Evolutionary conservation across 1,140 invertebrate species (phyloP).

Genomic region (Centruroides sculpturatus): DNA sequence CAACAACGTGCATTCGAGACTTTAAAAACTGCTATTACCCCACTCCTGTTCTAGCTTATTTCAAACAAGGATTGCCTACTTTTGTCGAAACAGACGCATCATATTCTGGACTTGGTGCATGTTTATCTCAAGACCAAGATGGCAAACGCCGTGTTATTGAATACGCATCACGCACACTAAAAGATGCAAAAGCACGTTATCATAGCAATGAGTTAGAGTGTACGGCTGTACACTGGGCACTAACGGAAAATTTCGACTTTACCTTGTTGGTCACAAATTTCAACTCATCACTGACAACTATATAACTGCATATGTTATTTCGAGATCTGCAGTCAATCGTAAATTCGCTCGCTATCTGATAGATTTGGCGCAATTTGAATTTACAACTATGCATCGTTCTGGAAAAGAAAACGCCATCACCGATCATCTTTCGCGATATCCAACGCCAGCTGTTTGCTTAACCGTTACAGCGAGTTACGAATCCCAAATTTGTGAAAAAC

Average conservation of each 20-base stretch:
- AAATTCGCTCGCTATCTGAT: not conserved
- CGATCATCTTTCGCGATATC: too few species aligned
- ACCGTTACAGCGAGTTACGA: too few species aligned
- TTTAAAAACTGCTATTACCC: not conserved
- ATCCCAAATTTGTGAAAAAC: too few species aligned
- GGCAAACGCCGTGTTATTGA: not conserved
- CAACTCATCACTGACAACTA: too few species aligned
- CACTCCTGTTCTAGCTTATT: not conserved
- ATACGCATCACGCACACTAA: not conserved
- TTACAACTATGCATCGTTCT: not conserved
- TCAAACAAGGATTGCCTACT: not conserved
- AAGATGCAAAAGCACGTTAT: not conserved
- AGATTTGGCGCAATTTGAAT: not conserved
- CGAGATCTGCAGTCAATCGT: too few species aligned
- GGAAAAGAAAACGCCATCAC: not conserved
- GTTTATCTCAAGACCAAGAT: not conserved
- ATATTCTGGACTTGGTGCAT: not conserved
- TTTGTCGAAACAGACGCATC: slow-evolving; percentile 1
- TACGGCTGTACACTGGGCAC: too few species aligned
- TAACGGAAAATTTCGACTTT: too few species aligned
- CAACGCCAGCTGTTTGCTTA: too few species aligned
- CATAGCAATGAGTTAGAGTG: too few species aligned
- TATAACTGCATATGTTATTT: too few species aligned
- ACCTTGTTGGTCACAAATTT: too few species aligned
- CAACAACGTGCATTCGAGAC: not conserved